These are phyloP conservation scores for Plagodis dolabraria DNA, from an alignment of 2,888 invertebrate genomes.

Conservation along the genomic window DNA sequence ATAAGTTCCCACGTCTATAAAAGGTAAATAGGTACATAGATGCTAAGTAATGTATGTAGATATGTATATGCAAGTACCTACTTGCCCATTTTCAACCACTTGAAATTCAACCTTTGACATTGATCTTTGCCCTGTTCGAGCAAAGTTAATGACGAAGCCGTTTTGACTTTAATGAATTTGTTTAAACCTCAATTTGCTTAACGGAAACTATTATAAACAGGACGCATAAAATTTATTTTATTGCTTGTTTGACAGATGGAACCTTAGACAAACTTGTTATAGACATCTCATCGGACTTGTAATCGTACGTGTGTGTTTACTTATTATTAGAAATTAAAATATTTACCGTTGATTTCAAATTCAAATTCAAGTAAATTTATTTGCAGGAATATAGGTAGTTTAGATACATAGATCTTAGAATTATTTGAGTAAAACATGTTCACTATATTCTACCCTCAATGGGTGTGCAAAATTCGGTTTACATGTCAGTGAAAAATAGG, in stretches of 20 bases:
- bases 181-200: conserved; percentile 52
- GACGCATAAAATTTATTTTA: conserved; percentile 65
- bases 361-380: no score
- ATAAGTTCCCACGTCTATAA: conserved; percentile 15
- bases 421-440: no score
- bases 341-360: no score
- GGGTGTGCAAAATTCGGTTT: no score
- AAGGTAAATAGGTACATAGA: conserved; percentile 3
- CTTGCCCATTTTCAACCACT: conserved; percentile 13
- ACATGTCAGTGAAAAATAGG: no score
- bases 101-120: conserved; percentile 24
- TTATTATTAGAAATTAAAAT: neutral
- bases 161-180: conserved; percentile 51
- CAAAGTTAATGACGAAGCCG: conserved; percentile 29
- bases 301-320: neutral
- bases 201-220: conserved; percentile 63
- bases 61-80: neutral
- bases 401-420: no score
- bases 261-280: conserved; percentile 39
- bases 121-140: conserved; percentile 30
- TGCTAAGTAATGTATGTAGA: neutral
- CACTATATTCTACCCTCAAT: no score
- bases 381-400: no score
- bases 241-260: conserved; percentile 47
- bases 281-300: neutral